Base-by-base conservation (phyloP, 2,797 vertebrate genomes). In the Microctenopoma stevenorrisi region DNA sequence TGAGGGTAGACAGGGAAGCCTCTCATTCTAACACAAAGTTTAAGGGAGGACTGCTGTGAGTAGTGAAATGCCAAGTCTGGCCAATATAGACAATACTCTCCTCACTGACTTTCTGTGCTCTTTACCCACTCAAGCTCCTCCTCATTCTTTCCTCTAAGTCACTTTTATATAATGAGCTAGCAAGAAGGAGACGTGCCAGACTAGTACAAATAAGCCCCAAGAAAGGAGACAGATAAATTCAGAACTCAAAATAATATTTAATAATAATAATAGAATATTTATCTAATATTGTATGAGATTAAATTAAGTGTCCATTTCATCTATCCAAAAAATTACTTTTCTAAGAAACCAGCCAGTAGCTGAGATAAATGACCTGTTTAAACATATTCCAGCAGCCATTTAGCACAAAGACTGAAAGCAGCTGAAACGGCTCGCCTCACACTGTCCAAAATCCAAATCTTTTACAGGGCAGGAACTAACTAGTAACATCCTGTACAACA, bases 21-120 rank as follows among this genome's bases (percentile, higher is more conserved):
- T 87, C 65, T 81, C 68, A 40, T 78, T 76, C 66, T 84, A 83
- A 86, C 52, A 81, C 12, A 43, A 56, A 55, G 70, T 59, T 68
- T 51, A 77, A 72, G 69, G 53, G 11, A 73, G 68, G 72, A 30
- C 38, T 53, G 42, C 49, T 53, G 35, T 49, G 12, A 70, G 68
- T 76, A 11, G 11, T 38, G 37, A 2, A 25, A 15, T 11, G 18
- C 59, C 26, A 50, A 42, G 57, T 35, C 68, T 44, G 42, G 52
- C 37, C 57, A 80, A 57, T 58, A n/a, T 15, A 67, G 18, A 68
- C 48, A 60, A 49, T 53, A 56, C 53, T 58, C 50, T 14, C 35
- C 53, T 56, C 28, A 49, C 25, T 13, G 55, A 42, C 30, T 57
- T 58, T 74, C 52, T 72, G 60, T 54, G 28, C 40, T 70, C n/a